Conservation (phyloP, 1,140 invertebrate genomes). For the Pogonus chalceus region DNA sequence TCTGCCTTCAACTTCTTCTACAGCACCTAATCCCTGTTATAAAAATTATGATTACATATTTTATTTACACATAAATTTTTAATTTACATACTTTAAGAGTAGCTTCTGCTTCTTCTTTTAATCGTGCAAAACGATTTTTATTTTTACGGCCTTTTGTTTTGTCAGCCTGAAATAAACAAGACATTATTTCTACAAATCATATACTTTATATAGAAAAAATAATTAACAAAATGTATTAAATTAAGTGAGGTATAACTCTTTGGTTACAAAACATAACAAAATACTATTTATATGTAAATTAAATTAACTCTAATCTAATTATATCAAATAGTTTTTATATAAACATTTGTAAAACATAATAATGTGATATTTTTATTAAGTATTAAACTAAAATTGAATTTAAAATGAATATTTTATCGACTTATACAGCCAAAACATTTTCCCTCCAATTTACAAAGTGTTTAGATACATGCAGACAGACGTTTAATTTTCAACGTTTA, state of each 20-base stretch:
- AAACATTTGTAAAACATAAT: too few species aligned
- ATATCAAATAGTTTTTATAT: too few species aligned
- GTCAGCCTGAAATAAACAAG: too few species aligned
- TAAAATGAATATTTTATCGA: conserved; percentile 20
- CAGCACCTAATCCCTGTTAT: conserved; percentile 23
- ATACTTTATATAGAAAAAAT: too few species aligned
- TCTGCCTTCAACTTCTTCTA: conserved; percentile 31
- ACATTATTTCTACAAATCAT: too few species aligned
- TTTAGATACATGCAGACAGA: not conserved
- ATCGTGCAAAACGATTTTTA: conserved; percentile 26
- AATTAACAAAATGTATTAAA: too few species aligned
- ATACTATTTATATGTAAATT: too few species aligned
- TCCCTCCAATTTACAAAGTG: conserved; percentile 31
- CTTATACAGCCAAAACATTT: conserved; percentile 13
- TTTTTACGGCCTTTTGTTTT: conserved; percentile 29
- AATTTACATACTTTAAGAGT: conserved; percentile 32
- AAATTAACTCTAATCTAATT: too few species aligned
- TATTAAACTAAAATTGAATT: conserved; percentile 7
- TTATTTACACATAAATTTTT: not conserved
- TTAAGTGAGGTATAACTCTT: too few species aligned
- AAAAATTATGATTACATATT: not conserved
- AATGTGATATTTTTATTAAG: too few species aligned
- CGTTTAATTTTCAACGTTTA: not conserved
- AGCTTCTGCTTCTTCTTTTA: conserved; percentile 30
- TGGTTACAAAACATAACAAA: too few species aligned